A percentile compares a stretch with the other conserved stretches of the same genome.
These are phyloP conservation scores for Marisa cornuarietis DNA, from an alignment of 1,140 invertebrate genomes.

Conservation along the genomic window DNA sequence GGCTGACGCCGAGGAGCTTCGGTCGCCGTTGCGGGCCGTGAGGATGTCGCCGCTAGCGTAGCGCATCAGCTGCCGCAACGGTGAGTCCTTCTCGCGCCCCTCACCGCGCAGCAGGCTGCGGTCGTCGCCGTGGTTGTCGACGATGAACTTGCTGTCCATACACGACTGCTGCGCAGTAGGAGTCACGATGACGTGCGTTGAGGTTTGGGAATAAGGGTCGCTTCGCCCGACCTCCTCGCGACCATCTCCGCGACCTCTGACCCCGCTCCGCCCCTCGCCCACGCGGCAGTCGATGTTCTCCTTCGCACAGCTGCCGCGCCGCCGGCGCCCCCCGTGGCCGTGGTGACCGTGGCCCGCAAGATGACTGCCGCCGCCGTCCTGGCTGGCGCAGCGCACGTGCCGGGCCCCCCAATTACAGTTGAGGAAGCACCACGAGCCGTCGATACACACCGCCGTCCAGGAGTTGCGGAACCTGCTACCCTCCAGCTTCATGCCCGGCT, in stretches of 20 bases:
- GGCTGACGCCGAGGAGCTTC: constrained; percentile 5
- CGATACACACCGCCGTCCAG: constrained; percentile 60
- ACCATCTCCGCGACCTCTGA: background rate
- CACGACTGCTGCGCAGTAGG: constrained; percentile 3
- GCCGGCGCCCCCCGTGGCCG: background rate
- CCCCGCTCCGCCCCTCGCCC: background rate
- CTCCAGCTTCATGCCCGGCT: constrained; percentile 94
- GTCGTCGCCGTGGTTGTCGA: constrained; percentile 10
- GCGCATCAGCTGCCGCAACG: constrained; percentile 19
- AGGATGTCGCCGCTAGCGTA: constrained; percentile 24
- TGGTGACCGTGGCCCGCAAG: constrained; percentile 17
- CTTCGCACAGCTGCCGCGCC: constrained; percentile 19
- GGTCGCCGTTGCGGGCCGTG: constrained; percentile 7
- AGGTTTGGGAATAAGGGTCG: constrained; percentile 4
- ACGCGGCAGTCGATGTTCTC: constrained; percentile 21
- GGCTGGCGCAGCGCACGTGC: constrained; percentile 49
- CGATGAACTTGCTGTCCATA: constrained; percentile 22
- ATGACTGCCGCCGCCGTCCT: constrained; percentile 12
- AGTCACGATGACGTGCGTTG: constrained; percentile 10
- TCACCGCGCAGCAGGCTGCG: constrained; percentile 1
- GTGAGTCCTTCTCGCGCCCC: constrained; percentile 17
- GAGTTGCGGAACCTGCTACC: constrained; percentile 73
- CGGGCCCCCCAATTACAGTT: constrained; percentile 70
- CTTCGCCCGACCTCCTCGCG: background rate
- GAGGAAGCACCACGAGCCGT: constrained; percentile 61